Evolutionary conservation across 2,797 vertebrate genomes (phyloP).

Genomic region (Typhlichthys subterraneus): DNA sequence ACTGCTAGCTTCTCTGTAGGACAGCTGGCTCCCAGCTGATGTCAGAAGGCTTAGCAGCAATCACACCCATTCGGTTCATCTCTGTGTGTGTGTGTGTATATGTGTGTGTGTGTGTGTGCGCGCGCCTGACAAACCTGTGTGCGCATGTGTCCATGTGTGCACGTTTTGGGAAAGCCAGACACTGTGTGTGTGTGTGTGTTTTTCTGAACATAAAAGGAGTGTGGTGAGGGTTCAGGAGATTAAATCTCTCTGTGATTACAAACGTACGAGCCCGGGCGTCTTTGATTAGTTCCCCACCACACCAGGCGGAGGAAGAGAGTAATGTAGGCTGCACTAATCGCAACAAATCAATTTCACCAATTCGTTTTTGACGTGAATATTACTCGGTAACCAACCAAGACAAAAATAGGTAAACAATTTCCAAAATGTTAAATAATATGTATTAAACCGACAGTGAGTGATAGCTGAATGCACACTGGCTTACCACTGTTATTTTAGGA

Average conservation of each 20-base stretch:
- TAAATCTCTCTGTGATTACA: constrained; percentile 53
- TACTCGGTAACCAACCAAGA: constrained; percentile 16
- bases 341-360: constrained; percentile 44
- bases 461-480: no score
- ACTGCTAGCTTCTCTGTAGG: constrained; percentile 43
- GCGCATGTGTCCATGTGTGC: constrained; percentile 20
- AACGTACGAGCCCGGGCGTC: constrained; percentile 46
- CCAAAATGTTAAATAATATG: not conserved
- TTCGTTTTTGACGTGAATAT: constrained; percentile 33
- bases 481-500: no score
- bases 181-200: constrained; percentile 1
- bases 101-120: constrained; percentile 28
- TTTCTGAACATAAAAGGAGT: not conserved
- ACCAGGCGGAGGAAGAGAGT: constrained; percentile 39
- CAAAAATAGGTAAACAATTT: constrained; percentile 21
- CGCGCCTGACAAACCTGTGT: constrained; percentile 36
- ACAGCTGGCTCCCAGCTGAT: constrained; percentile 79
- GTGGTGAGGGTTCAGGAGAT: constrained; percentile 25
- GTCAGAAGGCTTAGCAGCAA: constrained; percentile 65
- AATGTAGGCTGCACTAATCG: constrained; percentile 27
- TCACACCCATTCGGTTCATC: constrained; percentile 52
- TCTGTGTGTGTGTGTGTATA: constrained; percentile 23
- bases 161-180: not conserved
- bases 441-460: no score
- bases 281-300: constrained; percentile 34